Base-by-base conservation (phyloP, 2,113 vertebrate genomes). In the Setophaga petechia region DNA sequence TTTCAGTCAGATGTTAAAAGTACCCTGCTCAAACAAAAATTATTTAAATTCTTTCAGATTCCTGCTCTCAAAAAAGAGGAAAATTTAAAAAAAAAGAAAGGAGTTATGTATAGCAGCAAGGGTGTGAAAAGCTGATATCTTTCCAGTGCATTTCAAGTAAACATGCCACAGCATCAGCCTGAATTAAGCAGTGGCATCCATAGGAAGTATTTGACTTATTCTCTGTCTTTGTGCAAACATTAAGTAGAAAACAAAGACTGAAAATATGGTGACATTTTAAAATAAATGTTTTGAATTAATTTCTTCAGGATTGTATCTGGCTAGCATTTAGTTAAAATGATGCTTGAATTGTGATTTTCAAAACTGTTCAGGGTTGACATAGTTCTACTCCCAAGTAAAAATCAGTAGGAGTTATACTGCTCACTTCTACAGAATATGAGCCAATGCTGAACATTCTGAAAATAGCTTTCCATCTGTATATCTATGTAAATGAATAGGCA, bases 391-490 rank as follows among this genome's bases (percentile, higher is more conserved):
- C 41, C 74, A 93, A 90, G 73, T 67, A 51, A 94, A 91, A 96
- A 88, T 75, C 69, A 86, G 72, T 84, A 90, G 89, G 83, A 95
- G 72, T 89, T 95, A 87, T 87, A 81, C 65, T 88, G 59, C 76
- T 93, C 89, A 90, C 52, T 95, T 94, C 39, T 63, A 78, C 43
- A 80, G 83, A 93, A 93, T 59, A 77, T 46, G 90, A 93, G 67
- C 82, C 94, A 93, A 72, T 33, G 31, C 43, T 44, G 86, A 92
- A 72, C 55, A 46, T 84, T 95, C 94, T 93, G 90, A 96, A 96
- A 95, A 94, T 86, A 97, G 76, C 33, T 84, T 95, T 93, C 83
- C 86, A 88, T 95, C 86, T 94, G 89, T 90, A 35, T 84, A 78
- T 84, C 84, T 89, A 77, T 88, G 87, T 67, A 92, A 90, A 86